A percentile compares a stretch with the other conserved stretches of the same genome.
Evolutionary conservation across 2,113 vertebrate genomes (phyloP).

Genomic region (Gyps fulvus): DNA sequence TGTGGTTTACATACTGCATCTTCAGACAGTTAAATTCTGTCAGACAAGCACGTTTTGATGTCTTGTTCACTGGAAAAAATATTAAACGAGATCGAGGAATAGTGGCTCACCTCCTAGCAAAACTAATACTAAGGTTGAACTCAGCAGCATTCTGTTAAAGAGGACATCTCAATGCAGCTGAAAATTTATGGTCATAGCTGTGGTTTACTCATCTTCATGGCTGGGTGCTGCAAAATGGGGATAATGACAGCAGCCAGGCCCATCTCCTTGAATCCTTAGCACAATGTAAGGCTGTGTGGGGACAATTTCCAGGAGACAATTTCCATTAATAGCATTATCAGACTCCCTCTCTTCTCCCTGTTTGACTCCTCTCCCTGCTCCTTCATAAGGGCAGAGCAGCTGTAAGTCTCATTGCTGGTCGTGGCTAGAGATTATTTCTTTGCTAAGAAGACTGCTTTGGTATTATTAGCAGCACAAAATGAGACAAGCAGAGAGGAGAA

Average conservation of each 20-base stretch:
- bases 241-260: background rate
- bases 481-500: background rate
- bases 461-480: background rate
- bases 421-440: background rate
- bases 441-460: background rate
- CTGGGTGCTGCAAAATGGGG: background rate
- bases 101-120: background rate
- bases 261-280: background rate
- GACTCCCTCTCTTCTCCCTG: background rate
- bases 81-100: background rate
- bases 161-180: background rate
- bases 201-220: background rate
- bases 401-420: rapidly evolving
- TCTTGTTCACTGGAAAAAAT: background rate
- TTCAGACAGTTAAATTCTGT: background rate
- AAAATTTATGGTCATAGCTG: background rate
- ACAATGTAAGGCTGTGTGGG: background rate
- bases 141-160: background rate
- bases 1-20: background rate
- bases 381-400: background rate
- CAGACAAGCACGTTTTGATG: background rate
- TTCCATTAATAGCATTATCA: background rate
- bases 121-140: background rate
- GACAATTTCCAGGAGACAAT: background rate
- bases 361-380: background rate